phyloP scores from a whole-genome alignment of 2,888 invertebrate genomes.

The Dicyrtomina minuta region DNA sequence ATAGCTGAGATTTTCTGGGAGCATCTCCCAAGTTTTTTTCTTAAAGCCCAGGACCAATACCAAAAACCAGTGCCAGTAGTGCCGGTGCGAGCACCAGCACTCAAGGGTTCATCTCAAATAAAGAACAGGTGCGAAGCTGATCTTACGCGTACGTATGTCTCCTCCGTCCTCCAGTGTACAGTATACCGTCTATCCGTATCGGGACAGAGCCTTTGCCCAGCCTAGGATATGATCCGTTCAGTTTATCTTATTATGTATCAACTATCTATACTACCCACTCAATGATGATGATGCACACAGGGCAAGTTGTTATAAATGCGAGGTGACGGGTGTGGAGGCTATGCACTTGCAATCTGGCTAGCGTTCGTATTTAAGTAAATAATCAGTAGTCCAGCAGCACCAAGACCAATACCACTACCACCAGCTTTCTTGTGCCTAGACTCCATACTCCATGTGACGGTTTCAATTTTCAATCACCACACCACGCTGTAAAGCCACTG shows the following conservation, averaged over 20 bases:
- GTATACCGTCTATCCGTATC: too few species aligned
- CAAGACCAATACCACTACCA: too few species aligned
- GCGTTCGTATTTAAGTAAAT: conserved; percentile 6
- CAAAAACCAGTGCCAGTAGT: too few species aligned
- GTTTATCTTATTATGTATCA: not conserved
- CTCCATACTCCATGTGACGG: conserved; percentile 8
- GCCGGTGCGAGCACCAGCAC: not conserved
- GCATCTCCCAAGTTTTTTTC: conserved; percentile 6
- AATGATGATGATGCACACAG: too few species aligned
- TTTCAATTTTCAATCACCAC: not conserved
- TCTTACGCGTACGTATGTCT: too few species aligned
- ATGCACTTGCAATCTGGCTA: not conserved
- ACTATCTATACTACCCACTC: too few species aligned
- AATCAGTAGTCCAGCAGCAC: not conserved
- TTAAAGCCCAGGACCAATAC: too few species aligned
- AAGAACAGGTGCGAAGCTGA: conserved; percentile 33
- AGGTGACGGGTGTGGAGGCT: conserved; percentile 11
- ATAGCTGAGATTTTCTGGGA: conserved; percentile 19
- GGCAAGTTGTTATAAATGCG: not conserved
- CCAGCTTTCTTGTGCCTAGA: not conserved
- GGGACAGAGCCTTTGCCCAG: not conserved
- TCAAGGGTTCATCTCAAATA: conserved; percentile 15
- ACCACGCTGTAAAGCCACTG: too few species aligned
- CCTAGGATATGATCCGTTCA: not conserved
- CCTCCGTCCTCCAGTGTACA: too few species aligned